Base-by-base conservation (phyloP, 2,888 invertebrate species). In the Athripsodes cinereus region DNA sequence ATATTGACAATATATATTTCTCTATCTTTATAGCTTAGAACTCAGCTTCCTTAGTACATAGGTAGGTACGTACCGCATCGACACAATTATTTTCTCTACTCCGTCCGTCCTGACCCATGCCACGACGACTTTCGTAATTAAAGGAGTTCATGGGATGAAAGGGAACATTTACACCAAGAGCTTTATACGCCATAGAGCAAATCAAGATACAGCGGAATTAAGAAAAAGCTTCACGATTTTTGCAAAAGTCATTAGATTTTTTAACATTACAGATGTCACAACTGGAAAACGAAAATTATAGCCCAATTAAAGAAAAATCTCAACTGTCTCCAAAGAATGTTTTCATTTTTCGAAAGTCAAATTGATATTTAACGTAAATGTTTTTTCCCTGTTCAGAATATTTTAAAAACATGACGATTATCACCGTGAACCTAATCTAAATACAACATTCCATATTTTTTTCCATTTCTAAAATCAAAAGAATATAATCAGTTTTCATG, bases 111-210 rank as follows among this genome's bases (percentile, higher is more conserved):
- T 40, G 13, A 5, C 13, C 16, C 16, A 13, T 13, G 16, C 40
- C 13, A 16, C 13, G 40, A 40, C 40, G 22, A 19, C 26, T 22
- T 55, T 55, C 22, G 55, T 50, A 55, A 55, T 55, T 55, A 40
- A 55, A 54, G 34, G 16, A 47, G 48, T 54, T 54, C 31, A 21
- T 46, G 13, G 26, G 47, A 48, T 49, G 34, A 54, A 54, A 48
- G 20, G 31, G 40, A 40, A 40, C 40, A 13, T 40, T 40, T 40
- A 40, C 16, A n/a, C 40, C 2, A 40, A 13, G 13, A 16, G 40
- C 2, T 8, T n/a, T 3, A 40, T 40, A n/a, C 40, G 40, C 16
- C 13, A 13, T 16, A 40, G 13, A 13, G 2, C 8, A 40, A 40
- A 40, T 40, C 40, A 40, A 40, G 40, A 40, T 16, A 40, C 40